These are phyloP conservation scores for Gymnoscopelus microlampas DNA, from an alignment of 2,797 vertebrate genomes.

Conservation along the genomic window DNA sequence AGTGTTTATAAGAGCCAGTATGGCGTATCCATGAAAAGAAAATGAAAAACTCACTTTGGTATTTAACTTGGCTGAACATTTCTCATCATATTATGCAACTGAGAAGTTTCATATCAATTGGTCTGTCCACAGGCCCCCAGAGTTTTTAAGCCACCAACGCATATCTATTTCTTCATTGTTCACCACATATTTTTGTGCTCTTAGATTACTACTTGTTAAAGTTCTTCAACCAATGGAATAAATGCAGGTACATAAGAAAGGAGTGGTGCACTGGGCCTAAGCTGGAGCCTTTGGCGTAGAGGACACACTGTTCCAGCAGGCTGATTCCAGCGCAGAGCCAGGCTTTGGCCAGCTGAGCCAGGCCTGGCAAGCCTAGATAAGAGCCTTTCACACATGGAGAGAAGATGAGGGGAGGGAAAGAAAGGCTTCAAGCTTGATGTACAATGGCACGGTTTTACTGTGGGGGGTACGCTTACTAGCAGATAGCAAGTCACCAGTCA, in stretches of 20 bases:
- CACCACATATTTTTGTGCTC: not conserved
- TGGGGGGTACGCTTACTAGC: constrained; percentile 22
- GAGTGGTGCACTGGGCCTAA: not conserved
- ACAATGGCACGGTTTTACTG: constrained; percentile 5
- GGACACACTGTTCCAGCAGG: constrained; percentile 51
- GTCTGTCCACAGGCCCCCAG: not conserved
- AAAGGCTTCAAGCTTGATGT: constrained; percentile 23
- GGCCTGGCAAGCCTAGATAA: constrained; percentile 45
- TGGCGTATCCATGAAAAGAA: constrained; percentile 29
- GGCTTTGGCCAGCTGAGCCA: constrained; percentile 19
- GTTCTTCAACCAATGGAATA: too few species aligned
- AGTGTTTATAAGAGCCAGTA: constrained; percentile 38
- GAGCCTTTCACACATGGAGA: constrained; percentile 36
- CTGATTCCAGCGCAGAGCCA: constrained; percentile 44
- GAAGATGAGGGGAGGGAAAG: constrained; percentile 26
- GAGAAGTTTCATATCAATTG: constrained; percentile 1
- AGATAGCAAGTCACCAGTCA: constrained; percentile 18
- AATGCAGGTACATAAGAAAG: constrained; percentile 8
- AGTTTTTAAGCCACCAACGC: constrained; percentile 21
- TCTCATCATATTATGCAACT: constrained; percentile 3
- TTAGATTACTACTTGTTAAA: too few species aligned
- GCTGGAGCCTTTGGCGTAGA: constrained; percentile 30
- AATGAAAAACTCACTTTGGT: constrained; percentile 42
- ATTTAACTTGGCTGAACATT: constrained; percentile 35
- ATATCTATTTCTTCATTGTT: not conserved